Evolutionary conservation across 64 coral and sea anemone species (phyloP), one percentile per base, ranked within the genome.

Genomic region (Actinia tenebrosa): DNA sequence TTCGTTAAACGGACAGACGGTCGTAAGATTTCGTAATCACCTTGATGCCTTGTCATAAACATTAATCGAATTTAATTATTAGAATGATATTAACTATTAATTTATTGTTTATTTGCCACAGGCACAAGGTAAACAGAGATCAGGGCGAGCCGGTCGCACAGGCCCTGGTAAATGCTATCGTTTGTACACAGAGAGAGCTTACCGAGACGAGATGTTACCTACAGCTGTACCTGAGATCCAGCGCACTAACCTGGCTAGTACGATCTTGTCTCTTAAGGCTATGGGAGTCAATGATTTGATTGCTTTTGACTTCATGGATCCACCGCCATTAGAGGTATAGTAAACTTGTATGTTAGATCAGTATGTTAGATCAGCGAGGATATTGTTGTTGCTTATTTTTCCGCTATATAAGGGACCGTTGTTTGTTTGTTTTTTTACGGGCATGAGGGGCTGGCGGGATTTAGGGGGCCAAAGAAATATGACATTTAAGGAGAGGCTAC

Each of bases 131-230:
- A 99, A 99, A 63, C 97, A 99, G 60, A 87, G 97, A 42, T 99
- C 97, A 11, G 97, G 97, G 53, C 88, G 97, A 18, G 97, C 97
- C n/a, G 97, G 97, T 16, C 82, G 97, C 25, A 99, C 97, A 19
- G 97, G 97, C 20, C 97, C 97, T 16, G 97, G 97, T 44, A 99
- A 99, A 91, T 99, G 97, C 84, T 99, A 99, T 84, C 93, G 97
- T 55, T 80, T 99, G 78, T 99, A 99, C 86, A 99, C 97, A 4
- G 97, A 99, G 75, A 85, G 97, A 79, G 97, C 97, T 9, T 99
- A 99, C 79, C 87, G 97, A 62, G 97, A 99, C 77, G 97, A 99
- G 88, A 99, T 99, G 97, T 84, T 99, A 72, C 86, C 85, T 5
- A 95, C 97, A 15, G 97, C 97, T 83, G 97, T 99, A 55, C 97